Evolutionary conservation across 2,797 vertebrate genomes (phyloP).

Genomic region (Apogon talboti): DNA sequence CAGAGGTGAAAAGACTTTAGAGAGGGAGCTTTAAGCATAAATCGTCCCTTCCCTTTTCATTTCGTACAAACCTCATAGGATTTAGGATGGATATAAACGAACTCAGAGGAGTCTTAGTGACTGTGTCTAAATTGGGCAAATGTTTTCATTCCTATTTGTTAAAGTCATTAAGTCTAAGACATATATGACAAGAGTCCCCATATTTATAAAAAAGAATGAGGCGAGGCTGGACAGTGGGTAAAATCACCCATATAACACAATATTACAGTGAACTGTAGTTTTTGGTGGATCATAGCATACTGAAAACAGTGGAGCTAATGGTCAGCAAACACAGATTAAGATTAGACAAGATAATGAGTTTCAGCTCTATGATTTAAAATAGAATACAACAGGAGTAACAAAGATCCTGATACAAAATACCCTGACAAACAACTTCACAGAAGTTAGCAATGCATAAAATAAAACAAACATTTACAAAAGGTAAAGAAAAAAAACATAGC

Average conservation of each 20-base stretch:
- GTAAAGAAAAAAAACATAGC: slow-evolving; percentile 25
- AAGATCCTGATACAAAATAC: slow-evolving; percentile 91
- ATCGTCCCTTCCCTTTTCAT: slow-evolving; percentile 8
- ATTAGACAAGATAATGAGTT: slow-evolving; percentile 74
- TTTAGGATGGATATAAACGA: slow-evolving; percentile 55
- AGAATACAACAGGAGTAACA: slow-evolving; percentile 73
- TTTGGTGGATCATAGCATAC: slow-evolving; percentile 24
- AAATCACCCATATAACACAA: slow-evolving; percentile 33
- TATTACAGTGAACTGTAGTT: slow-evolving; percentile 28
- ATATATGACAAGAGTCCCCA: slow-evolving; percentile 25
- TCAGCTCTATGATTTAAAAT: slow-evolving; percentile 41
- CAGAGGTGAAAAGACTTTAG: slow-evolving; percentile 23
- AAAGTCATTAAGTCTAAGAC: slow-evolving; percentile 34
- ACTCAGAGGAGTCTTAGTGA: slow-evolving; percentile 25
- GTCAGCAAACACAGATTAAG: slow-evolving; percentile 35
- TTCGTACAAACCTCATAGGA: slow-evolving; percentile 48
- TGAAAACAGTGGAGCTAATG: slow-evolving; percentile 9
- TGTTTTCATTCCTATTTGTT: slow-evolving; percentile 12
- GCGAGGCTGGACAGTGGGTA: slow-evolving; percentile 38
- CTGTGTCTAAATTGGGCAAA: slow-evolving; percentile 18
- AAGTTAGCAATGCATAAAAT: slow-evolving; percentile 89
- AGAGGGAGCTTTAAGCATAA: slow-evolving; percentile 30
- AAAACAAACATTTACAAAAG: slow-evolving; percentile 43
- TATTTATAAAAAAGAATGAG: slow-evolving; percentile 47
- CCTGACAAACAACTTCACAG: slow-evolving; percentile 96